Evolutionary conservation across 2,797 vertebrate genomes (phyloP).

Genomic region (Simalia tracyae): DNA sequence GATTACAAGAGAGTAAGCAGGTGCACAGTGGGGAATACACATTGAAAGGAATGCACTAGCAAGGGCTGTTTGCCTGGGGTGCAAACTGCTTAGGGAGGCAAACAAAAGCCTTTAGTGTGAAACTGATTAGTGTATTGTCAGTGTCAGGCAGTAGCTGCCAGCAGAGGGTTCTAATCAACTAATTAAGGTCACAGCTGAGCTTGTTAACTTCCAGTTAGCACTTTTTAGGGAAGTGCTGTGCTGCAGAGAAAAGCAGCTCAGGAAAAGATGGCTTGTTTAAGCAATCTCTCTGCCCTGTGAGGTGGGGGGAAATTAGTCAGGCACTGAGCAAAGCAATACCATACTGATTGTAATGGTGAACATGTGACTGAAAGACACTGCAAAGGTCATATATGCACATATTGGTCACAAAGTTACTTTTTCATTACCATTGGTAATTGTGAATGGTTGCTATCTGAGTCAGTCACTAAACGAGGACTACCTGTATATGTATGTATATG

Average conservation of each 20-base stretch:
- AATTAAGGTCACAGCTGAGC: not conserved
- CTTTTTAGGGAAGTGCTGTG: not conserved
- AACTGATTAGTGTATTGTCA: not conserved
- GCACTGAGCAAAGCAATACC: not conserved
- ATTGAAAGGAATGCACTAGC: not conserved
- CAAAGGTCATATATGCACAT: not conserved
- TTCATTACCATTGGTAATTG: not conserved
- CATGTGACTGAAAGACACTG: not conserved
- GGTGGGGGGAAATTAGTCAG: not conserved
- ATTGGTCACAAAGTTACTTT: not conserved
- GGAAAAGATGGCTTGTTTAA: not conserved
- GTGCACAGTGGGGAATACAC: not conserved
- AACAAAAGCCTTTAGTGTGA: not conserved
- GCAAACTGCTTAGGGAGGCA: not conserved
- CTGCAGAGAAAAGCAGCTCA: not conserved
- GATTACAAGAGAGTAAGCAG: not conserved
- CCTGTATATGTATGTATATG: not conserved
- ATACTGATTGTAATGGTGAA: not conserved
- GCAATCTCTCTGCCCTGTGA: not conserved
- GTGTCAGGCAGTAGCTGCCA: not conserved
- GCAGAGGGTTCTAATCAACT: not conserved
- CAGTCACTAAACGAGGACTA: not conserved
- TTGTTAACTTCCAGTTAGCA: not conserved
- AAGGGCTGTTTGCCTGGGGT: too few relatives aligned
- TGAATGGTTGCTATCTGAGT: not conserved